phyloP scores from a whole-genome alignment of 2,888 invertebrate genomes.

The Troilus luridus region DNA sequence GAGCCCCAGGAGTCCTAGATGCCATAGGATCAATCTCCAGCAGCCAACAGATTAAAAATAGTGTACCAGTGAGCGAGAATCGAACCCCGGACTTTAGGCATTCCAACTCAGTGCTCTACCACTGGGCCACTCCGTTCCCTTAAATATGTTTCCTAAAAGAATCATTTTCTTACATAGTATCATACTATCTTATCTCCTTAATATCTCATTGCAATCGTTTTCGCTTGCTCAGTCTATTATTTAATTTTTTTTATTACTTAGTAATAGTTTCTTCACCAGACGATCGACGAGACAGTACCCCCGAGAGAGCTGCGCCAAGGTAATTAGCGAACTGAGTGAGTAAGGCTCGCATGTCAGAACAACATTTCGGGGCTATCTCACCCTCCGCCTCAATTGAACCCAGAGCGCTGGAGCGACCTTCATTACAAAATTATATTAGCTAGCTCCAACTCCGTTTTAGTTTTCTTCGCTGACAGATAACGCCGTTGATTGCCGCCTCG shows the following conservation, averaged over 20 bases:
- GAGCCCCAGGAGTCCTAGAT: no score
- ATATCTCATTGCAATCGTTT: neutral
- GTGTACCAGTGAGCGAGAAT: no score
- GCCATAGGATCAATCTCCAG: no score
- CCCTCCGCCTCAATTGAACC: neutral
- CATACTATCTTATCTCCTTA: neutral
- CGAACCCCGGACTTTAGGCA: no score
- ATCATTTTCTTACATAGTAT: no score
- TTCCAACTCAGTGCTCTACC: no score
- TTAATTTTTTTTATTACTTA: neutral
- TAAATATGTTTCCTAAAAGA: no score
- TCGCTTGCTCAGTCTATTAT: neutral
- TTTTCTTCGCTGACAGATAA: conserved; percentile 32
- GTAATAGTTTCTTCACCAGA: neutral
- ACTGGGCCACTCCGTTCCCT: no score
- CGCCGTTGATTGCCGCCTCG: neutral
- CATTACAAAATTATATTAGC: conserved; percentile 48
- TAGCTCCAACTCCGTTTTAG: conserved; percentile 38
- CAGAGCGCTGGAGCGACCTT: neutral
- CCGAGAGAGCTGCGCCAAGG: neutral
- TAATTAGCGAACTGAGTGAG: conserved; percentile 22
- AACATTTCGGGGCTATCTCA: neutral
- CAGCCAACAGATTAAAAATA: no score
- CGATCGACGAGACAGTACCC: neutral
- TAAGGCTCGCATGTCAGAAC: conserved; percentile 3